Evolutionary conservation across 2,113 vertebrate genomes (phyloP), one percentile per base, ranked within the genome.

Genomic region (Lamprotornis superbus): DNA sequence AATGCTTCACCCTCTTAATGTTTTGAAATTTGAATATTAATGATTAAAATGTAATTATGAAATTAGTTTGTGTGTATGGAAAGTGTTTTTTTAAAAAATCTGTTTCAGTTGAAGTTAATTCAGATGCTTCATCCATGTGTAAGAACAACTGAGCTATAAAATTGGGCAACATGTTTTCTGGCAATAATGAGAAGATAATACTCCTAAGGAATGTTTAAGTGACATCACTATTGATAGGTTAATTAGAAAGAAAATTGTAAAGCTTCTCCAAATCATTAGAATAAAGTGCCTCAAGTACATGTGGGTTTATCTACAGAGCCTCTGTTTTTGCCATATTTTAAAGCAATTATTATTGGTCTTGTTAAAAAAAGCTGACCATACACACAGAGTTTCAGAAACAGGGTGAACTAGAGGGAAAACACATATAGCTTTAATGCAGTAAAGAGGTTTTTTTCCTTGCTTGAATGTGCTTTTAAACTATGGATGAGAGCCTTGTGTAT

Each of bases 241-340:
- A 98, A 98, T 98, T 98, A 98, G 97, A 98, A 98, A 98, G 95
- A 98, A 98, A 98, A 97, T 97, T 94, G 95, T 95, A 97, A 97
- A 98, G 95, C 91, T 98, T 97, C 96, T 90, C 78, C 25, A 39
- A 96, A 95, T 95, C 83, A 93, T 88, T 90, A 94, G 93, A 94
- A 96, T 92, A 96, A 97, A 97, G 63, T 90, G 90, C 67, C 77
- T 90, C 42, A 46, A 86, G 78, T 79, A 95, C 42, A 78, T 33
- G 22, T 30, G 80, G 87, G 90, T 92, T 91, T 93, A 42, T 19
- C 39, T 57, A 19, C 16, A 28, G 17, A 84, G n/a, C 85, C 93
- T 97, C 80, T 93, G 85, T 95, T 92, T 78, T 82, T 68, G 50
- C n/a, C 74, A 50, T 64, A 64, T 87, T 93, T 85, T 85, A 60